Conservation (phyloP, 2,797 vertebrate genomes). For the Heliangelus exortis region DNA sequence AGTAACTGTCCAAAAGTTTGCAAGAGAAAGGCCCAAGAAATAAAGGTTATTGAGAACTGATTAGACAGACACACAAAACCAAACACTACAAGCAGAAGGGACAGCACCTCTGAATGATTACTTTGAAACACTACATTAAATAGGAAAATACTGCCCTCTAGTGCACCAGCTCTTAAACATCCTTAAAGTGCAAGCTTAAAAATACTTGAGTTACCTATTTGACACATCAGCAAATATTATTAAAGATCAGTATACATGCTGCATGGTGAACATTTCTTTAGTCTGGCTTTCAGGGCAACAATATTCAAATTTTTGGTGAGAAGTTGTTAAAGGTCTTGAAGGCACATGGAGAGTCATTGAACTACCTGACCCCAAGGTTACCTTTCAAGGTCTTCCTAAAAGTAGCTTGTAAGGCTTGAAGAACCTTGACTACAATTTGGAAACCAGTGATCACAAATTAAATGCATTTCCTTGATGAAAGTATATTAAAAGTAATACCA, state of each 20-base stretch:
- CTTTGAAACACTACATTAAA: background rate
- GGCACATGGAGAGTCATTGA: background rate
- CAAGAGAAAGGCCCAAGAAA: background rate
- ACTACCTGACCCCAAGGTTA: background rate
- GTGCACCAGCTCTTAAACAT: background rate
- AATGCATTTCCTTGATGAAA: background rate
- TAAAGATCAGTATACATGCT: background rate
- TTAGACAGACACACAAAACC: background rate
- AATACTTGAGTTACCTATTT: accelerated
- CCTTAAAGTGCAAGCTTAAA: background rate
- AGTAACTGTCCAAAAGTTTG: background rate
- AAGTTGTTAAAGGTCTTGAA: background rate
- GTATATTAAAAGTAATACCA: background rate
- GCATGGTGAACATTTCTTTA: background rate
- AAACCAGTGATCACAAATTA: background rate
- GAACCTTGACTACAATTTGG: background rate
- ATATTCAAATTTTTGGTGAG: background rate
- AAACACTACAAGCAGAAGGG: background rate
- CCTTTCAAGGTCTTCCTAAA: background rate
- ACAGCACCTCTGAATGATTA: background rate
- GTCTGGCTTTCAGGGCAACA: background rate
- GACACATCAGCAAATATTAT: accelerated
- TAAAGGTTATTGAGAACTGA: accelerated
- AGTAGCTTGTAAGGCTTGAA: background rate
- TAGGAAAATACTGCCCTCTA: slow-evolving; percentile 48